A percentile compares a stretch with the other conserved stretches of the same genome.
Evolutionary conservation across 1,140 invertebrate species (phyloP).

Genomic region (Aradophagus sp.): DNA sequence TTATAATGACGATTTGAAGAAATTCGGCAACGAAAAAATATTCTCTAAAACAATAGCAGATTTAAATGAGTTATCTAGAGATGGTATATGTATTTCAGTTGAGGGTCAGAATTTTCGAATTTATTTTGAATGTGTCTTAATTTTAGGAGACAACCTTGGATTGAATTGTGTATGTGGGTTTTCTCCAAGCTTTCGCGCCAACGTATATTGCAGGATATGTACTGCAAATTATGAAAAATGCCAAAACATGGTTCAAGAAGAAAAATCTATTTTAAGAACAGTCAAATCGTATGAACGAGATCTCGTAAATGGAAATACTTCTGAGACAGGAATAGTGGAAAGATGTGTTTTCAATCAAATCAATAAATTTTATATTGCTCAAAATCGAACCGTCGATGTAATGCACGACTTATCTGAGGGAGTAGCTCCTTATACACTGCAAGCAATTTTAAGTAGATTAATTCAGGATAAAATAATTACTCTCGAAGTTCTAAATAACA

Average conservation of each 20-base stretch:
- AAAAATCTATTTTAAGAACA: conserved; percentile 1
- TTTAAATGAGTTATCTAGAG: not conserved
- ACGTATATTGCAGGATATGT: conserved; percentile 2
- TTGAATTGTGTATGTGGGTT: conserved; percentile 38
- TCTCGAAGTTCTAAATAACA: not conserved
- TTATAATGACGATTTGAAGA: conserved; percentile 11
- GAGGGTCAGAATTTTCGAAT: not conserved
- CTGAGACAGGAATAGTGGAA: conserved; percentile 20
- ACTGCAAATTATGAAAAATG: not conserved
- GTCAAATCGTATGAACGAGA: conserved; percentile 10
- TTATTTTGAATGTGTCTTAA: conserved; percentile 6
- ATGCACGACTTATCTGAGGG: conserved; percentile 35
- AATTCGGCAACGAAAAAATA: conserved; percentile 15
- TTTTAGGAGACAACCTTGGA: conserved; percentile 30
- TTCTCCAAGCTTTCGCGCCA: conserved; percentile 16
- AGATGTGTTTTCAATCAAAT: conserved; percentile 34
- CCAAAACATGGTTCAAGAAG: conserved; percentile 2
- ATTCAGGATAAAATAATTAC: not conserved
- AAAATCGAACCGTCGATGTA: conserved; percentile 19
- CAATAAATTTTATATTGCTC: conserved; percentile 22
- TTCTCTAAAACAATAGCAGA: conserved; percentile 16
- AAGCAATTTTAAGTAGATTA: not conserved
- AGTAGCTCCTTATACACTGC: conserved; percentile 15
- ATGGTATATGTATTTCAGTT: not conserved
- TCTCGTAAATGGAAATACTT: conserved; percentile 4